A percentile compares a stretch with the other conserved stretches of the same genome.
These are phyloP conservation scores for Helicoverpa armigera DNA, from an alignment of 1,140 invertebrate species.

Conservation along the genomic window DNA sequence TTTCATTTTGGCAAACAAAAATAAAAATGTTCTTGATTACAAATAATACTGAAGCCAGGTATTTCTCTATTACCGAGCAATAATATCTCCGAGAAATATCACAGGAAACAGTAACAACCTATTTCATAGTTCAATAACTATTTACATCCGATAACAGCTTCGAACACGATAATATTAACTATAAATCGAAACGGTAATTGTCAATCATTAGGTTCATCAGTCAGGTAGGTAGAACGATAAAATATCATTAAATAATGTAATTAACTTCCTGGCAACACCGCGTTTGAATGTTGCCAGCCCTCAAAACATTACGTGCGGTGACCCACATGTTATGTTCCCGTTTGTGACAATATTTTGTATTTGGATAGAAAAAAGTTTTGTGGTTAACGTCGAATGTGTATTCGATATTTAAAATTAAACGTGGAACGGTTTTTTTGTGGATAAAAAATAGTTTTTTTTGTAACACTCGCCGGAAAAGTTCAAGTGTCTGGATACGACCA, in stretches of 20 bases:
- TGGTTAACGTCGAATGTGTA: slow-evolving; percentile 21
- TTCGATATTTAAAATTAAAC: neutral
- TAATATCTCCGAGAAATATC: neutral
- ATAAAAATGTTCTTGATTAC: no score
- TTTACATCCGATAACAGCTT: slow-evolving; percentile 2
- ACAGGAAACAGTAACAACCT: neutral
- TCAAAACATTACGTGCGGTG: slow-evolving; percentile 36
- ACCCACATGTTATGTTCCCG: slow-evolving; percentile 33
- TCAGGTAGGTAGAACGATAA: slow-evolving; percentile 24
- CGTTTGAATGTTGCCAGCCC: slow-evolving; percentile 31
- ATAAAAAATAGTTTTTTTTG: no score
- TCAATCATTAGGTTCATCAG: slow-evolving; percentile 52
- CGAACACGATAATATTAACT: neutral
- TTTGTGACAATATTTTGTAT: slow-evolving; percentile 34
- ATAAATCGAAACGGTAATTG: slow-evolving; percentile 43
- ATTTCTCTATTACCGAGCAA: no score
- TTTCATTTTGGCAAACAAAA: no score
- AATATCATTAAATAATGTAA: slow-evolving; percentile 52
- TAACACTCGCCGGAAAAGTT: no score
- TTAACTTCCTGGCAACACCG: slow-evolving; percentile 38
- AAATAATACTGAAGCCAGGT: no score
- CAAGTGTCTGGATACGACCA: neutral
- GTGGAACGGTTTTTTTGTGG: neutral
- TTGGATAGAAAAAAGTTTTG: slow-evolving; percentile 13
- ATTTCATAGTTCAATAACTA: slow-evolving; percentile 6